Evolutionary conservation across 2,888 invertebrate genomes (phyloP).

Genomic region (Nebria salina): DNA sequence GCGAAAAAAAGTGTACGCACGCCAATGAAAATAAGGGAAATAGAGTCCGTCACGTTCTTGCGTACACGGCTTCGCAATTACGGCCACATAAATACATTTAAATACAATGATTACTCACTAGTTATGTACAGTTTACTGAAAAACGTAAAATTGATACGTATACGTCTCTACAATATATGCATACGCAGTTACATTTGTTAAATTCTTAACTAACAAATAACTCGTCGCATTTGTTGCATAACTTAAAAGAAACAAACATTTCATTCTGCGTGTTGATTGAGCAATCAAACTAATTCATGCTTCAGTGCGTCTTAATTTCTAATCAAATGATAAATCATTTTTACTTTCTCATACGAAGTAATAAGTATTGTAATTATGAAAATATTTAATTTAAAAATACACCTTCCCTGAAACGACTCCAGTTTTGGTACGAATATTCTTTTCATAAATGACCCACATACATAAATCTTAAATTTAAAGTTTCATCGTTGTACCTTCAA

Average conservation of each 20-base stretch:
- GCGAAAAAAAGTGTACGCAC: neutral
- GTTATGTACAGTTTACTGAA: slow-evolving; percentile 29
- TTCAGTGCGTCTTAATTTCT: neutral
- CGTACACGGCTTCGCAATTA: slow-evolving; percentile 43
- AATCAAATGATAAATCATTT: neutral
- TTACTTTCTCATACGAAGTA: neutral
- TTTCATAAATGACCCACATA: too few relatives aligned
- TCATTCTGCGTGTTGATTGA: neutral
- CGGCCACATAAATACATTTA: slow-evolving; percentile 44
- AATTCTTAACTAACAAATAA: slow-evolving; percentile 9
- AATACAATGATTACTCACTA: slow-evolving; percentile 46
- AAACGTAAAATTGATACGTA: slow-evolving; percentile 13
- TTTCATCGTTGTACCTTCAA: too few relatives aligned
- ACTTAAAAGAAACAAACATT: neutral
- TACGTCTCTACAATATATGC: neutral
- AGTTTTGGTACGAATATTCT: too few relatives aligned
- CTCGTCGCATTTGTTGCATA: neutral
- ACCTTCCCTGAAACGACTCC: too few relatives aligned
- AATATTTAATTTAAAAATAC: too few relatives aligned
- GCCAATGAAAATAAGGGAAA: slow-evolving; percentile 16
- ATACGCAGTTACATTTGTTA: neutral
- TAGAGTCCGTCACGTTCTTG: slow-evolving; percentile 39
- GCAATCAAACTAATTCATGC: neutral
- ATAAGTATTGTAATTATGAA: too few relatives aligned
- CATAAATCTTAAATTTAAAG: too few relatives aligned